Conservation (phyloP, 2,797 vertebrate species). For the Dendrocincla tyrannina region DNA sequence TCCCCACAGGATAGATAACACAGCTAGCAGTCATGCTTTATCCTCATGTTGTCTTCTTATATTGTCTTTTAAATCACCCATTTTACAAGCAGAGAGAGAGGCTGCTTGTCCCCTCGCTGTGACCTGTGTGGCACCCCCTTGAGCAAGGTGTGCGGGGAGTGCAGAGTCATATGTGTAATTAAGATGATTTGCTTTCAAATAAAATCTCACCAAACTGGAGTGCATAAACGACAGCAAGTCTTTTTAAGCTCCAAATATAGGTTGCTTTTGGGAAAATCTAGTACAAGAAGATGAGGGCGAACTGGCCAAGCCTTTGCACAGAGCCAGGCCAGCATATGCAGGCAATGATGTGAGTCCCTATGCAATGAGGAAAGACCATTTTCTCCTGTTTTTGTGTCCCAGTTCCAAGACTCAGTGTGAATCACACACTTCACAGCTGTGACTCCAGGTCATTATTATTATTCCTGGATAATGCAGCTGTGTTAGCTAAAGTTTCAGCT, state of each 20-base stretch:
- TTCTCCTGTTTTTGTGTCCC: not conserved
- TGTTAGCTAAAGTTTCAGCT: not conserved
- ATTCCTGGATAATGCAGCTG: not conserved
- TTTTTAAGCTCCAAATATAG: not conserved
- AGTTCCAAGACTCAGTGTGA: not conserved
- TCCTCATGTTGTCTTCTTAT: not conserved
- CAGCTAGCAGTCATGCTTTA: not conserved
- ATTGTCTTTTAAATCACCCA: not conserved
- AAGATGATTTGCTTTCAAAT: not conserved
- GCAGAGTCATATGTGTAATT: not conserved
- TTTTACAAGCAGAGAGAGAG: not conserved
- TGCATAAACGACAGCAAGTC: not conserved
- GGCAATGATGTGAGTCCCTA: not conserved
- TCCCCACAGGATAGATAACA: not conserved
- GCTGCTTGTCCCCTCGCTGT: fast-evolving
- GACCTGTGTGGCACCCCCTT: not conserved
- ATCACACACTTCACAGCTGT: not conserved
- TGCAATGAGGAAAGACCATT: not conserved
- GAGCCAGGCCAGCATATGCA: not conserved
- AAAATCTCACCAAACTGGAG: not conserved
- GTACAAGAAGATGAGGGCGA: not conserved
- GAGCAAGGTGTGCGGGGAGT: not conserved
- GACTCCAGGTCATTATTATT: not conserved
- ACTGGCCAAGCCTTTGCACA: not conserved
- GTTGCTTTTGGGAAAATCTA: not conserved